Conservation (phyloP, 2,888 invertebrate genomes). For the Ceratothoa steindachneri region DNA sequence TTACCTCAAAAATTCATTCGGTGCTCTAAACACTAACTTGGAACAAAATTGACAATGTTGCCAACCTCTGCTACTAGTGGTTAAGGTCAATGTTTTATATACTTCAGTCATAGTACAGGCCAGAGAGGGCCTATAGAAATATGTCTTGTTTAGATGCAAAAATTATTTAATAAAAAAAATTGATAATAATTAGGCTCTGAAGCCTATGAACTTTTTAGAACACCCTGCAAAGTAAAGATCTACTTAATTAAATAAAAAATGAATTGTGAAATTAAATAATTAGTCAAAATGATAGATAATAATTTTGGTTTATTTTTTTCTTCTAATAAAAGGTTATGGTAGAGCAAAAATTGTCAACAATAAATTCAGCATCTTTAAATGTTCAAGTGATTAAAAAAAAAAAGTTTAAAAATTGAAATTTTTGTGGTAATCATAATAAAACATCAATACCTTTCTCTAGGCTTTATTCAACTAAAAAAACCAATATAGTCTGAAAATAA, state of each 20-base stretch:
- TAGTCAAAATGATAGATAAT: too few species aligned
- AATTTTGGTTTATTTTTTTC: too few species aligned
- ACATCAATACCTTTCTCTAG: too few species aligned
- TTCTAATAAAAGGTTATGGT: too few species aligned
- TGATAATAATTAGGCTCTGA: neutral
- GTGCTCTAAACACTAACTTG: neutral
- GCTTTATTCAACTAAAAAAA: too few species aligned
- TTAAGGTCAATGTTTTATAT: neutral
- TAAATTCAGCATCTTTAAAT: too few species aligned
- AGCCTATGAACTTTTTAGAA: neutral
- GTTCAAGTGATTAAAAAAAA: too few species aligned
- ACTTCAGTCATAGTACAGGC: neutral
- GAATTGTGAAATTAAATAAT: too few species aligned
- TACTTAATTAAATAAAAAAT: neutral
- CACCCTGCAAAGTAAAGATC: neutral
- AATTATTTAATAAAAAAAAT: neutral
- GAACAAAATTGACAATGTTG: neutral
- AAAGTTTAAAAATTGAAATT: too few species aligned
- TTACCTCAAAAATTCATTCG: slow-evolving; percentile 5
- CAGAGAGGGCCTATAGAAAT: neutral
- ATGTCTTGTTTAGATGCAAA: neutral
- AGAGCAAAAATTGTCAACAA: too few species aligned
- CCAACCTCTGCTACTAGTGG: neutral
- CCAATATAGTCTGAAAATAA: too few species aligned
- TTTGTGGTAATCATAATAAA: too few species aligned